Percentiles rank a stretch among this genome's conserved stretches.
phyloP scores from a whole-genome alignment of 2,888 invertebrate species.

The Philaethria dido region DNA sequence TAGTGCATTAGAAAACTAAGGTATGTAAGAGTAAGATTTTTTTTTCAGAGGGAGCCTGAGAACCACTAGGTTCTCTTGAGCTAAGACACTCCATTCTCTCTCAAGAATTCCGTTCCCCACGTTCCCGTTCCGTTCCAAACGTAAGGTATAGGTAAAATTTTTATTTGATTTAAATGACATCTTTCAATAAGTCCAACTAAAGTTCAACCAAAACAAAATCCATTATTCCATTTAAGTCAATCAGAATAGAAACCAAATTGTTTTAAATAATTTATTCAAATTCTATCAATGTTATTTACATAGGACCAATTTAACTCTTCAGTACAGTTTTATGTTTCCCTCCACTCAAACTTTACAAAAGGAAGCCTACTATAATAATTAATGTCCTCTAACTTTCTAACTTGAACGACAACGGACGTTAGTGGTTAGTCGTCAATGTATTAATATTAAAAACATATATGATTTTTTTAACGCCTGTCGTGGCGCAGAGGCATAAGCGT shows the following conservation, averaged over 20 bases:
- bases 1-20: too few relatives aligned
- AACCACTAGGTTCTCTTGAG: too few relatives aligned
- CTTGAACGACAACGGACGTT: neutral
- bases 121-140: too few relatives aligned
- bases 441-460: too few relatives aligned
- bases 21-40: too few relatives aligned
- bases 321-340: neutral
- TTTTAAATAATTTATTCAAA: slow-evolving; percentile 11
- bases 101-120: too few relatives aligned
- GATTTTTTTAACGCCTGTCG: too few relatives aligned
- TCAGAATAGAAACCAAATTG: neutral
- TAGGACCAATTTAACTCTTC: slow-evolving; percentile 5
- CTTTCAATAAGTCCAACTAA: neutral
- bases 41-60: too few relatives aligned
- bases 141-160: too few relatives aligned
- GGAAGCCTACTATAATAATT: slow-evolving; percentile 21
- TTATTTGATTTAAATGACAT: neutral
- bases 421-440: neutral
- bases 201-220: neutral
- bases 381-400: slow-evolving; percentile 13
- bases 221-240: neutral
- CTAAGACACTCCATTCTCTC: too few relatives aligned
- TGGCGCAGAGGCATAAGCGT: too few relatives aligned
- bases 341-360: slow-evolving; percentile 10
- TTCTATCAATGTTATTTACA: slow-evolving; percentile 9